Evolutionary conservation across 2,113 vertebrate species (phyloP), one percentile per base, ranked within the genome.

Genomic region (Rhinoderma darwinii): DNA sequence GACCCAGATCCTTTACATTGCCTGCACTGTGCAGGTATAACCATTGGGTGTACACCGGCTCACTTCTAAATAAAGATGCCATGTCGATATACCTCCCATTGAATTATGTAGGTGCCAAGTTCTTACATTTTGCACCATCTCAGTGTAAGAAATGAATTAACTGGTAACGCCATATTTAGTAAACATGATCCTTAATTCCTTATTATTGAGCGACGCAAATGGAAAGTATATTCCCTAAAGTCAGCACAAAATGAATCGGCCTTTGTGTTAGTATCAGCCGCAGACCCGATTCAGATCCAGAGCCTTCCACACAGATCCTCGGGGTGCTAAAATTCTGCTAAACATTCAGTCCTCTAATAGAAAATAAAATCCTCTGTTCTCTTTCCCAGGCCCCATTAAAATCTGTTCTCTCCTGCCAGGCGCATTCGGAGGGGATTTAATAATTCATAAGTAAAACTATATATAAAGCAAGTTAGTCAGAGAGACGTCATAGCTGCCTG

Each of bases 361-460:
- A 82, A 41, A 72, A 74, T 84, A 25, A 76, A 76, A 77, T 73
- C 47, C 35, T 82, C 78, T 82, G 66, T 86, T 80, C 84, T 70
- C 59, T 61, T 74, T 82, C 51, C 68, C 74, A 51, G 84, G 39
- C 56, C 78, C 78, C 61, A 82, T 87, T 82, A 87, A 82, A 87
- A 82, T 66, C 39, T 22, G 68, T 56, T 56, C 63, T 47, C 39
- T 44, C 35, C 68, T 87, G 78, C 66, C 85, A 82, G 66, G 50
- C 41, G 30, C 85, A 61, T 87, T 87, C 51, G 30, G 47, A 82
- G 51, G 50, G 78, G 68, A 61, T 79, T 87, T 82, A 87, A 87
- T 87, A 87, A 87, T 87, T 87, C 78, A 87, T 87, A 87, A 82
- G 78, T 81, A 82, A 87, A 87, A 87, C 85, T 87, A 87, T 87